phyloP scores from a whole-genome alignment of 2,888 invertebrate genomes.

The Hydraecia micacea region DNA sequence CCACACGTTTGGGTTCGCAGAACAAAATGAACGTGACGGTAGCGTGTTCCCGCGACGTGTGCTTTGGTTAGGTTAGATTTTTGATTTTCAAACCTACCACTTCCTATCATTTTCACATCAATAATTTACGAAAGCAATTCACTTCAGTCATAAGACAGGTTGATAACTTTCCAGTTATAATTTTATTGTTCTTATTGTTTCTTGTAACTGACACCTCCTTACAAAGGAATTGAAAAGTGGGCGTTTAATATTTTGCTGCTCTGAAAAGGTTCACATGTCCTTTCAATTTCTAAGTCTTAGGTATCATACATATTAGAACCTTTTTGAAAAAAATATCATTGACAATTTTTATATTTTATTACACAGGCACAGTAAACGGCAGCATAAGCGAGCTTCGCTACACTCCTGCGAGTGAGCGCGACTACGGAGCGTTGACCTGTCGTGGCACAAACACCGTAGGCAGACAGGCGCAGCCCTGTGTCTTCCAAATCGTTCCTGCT shows the following conservation, averaged over 20 bases:
- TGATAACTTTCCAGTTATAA: neutral
- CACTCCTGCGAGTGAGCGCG: slow-evolving; percentile 95
- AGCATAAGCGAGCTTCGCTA: slow-evolving; percentile 95
- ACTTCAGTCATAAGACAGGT: neutral
- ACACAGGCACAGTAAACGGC: slow-evolving; percentile 85
- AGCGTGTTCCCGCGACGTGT: no score
- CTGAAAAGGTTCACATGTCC: neutral
- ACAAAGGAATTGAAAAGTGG: neutral
- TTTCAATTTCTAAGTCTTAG: neutral
- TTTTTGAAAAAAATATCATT: neutral
- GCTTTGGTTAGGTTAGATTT: neutral
- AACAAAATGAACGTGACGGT: neutral
- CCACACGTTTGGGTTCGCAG: neutral
- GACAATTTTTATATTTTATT: neutral
- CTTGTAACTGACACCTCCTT: neutral
- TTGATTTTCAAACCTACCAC: neutral
- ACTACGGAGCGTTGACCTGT: slow-evolving; percentile 96
- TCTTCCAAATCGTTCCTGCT: slow-evolving; percentile 97
- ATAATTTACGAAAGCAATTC: neutral
- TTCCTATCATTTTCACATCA: neutral
- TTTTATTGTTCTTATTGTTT: neutral
- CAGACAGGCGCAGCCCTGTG: slow-evolving; percentile 95
- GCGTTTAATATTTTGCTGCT: neutral
- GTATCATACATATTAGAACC: neutral
- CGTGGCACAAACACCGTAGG: slow-evolving; percentile 96